A percentile compares a stretch with the other conserved stretches of the same genome.
phyloP scores from a whole-genome alignment of 2,113 vertebrate species.

The Gallinago media region DNA sequence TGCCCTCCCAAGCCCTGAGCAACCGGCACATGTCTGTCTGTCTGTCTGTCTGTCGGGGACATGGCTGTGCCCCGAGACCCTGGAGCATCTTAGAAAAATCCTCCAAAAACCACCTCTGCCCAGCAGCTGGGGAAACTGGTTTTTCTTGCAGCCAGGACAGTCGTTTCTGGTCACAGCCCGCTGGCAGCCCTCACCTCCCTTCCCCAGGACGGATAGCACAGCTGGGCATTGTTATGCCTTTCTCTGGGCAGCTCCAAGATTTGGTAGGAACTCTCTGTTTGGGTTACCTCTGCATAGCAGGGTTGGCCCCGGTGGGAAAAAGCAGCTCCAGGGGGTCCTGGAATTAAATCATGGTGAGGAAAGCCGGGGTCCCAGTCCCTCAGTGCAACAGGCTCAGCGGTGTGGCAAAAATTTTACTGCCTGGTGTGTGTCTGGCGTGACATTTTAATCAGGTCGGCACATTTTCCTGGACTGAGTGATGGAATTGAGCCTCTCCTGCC shows the following conservation, averaged over 20 bases:
- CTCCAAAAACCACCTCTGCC: neutral
- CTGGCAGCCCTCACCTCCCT: neutral
- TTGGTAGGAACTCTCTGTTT: rapidly evolving
- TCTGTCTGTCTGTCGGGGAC: neutral
- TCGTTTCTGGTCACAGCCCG: rapidly evolving
- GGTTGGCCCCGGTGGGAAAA: neutral
- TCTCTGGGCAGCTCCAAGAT: neutral
- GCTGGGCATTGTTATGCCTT: neutral
- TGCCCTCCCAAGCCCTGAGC: neutral
- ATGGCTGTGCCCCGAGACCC: rapidly evolving
- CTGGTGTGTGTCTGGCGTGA: too few relatives aligned
- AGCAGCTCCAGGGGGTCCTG: neutral
- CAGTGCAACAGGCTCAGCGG: neutral
- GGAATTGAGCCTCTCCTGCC: neutral
- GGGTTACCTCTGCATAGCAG: neutral
- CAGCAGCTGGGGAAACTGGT: neutral
- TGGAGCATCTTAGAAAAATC: neutral
- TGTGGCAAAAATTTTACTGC: neutral
- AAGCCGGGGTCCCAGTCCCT: rapidly evolving
- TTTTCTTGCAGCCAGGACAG: neutral
- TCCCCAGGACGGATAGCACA: rapidly evolving
- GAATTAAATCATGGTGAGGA: neutral
- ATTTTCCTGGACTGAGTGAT: neutral
- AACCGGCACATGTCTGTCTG: neutral
- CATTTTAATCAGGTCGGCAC: neutral